These are phyloP conservation scores for Rhynchophorus ferrugineus DNA, from an alignment of 1,140 invertebrate genomes.

Conservation along the genomic window DNA sequence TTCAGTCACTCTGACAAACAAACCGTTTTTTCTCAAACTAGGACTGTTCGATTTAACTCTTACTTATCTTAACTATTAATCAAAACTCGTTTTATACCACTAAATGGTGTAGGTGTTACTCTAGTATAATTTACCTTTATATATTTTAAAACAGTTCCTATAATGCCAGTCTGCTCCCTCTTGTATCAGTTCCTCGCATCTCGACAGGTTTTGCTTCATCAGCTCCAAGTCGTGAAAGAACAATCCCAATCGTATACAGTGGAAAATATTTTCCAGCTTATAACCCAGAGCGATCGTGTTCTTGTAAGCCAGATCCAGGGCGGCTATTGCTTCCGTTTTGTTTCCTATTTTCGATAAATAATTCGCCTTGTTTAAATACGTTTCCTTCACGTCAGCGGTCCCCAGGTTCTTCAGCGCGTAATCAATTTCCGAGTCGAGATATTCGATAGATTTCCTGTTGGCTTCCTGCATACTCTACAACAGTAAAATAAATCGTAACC, in stretches of 20 bases:
- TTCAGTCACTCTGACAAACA: too few species aligned
- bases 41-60: too few species aligned
- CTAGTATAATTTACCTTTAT: too few species aligned
- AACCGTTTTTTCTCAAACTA: too few species aligned
- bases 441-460: conserved; percentile 69
- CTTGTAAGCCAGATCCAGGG: conserved; percentile 78
- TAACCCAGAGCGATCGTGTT: conserved; percentile 85
- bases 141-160: conserved; percentile 88
- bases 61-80: too few species aligned
- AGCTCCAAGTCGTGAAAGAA: conserved; percentile 81
- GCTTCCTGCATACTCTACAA: conserved; percentile 72
- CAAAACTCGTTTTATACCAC: too few species aligned
- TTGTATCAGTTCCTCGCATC: conserved; percentile 59
- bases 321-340: conserved; percentile 61
- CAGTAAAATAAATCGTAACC: too few species aligned
- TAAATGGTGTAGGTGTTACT: too few species aligned
- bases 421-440: conserved; percentile 77
- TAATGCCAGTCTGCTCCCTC: conserved; percentile 98
- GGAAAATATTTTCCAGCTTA: conserved; percentile 81
- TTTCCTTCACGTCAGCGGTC: conserved; percentile 80
- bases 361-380: conserved; percentile 80
- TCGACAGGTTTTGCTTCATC: conserved; percentile 19
- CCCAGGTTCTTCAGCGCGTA: conserved; percentile 87
- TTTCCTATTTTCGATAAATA: conserved; percentile 94
- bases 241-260: conserved; percentile 78